phyloP scores from a whole-genome alignment of 2,888 invertebrate species.

The Heliconius ethilla region DNA sequence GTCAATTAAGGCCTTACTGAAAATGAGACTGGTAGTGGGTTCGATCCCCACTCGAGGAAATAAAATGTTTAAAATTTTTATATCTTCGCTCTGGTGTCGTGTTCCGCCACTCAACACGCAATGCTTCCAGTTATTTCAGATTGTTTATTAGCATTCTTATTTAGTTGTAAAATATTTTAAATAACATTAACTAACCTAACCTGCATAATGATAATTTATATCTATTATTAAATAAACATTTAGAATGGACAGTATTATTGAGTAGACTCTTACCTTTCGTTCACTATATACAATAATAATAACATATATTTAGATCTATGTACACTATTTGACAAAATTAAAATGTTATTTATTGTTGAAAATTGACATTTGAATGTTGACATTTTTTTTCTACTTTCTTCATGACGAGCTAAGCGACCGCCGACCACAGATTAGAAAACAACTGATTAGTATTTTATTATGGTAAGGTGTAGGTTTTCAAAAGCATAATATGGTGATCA shows the following conservation, averaged over 20 bases:
- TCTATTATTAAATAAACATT: too few species aligned
- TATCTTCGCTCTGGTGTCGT: background rate
- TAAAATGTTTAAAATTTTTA: background rate
- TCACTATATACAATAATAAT: background rate
- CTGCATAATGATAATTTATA: too few species aligned
- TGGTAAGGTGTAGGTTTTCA: background rate
- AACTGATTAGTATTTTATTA: slow-evolving; percentile 1
- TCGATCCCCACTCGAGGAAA: background rate
- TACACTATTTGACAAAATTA: background rate
- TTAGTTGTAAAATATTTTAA: too few species aligned
- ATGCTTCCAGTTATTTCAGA: background rate
- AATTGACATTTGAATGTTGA: slow-evolving; percentile 1
- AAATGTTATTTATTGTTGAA: background rate
- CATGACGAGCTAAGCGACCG: background rate
- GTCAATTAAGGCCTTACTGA: background rate
- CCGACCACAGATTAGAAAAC: background rate
- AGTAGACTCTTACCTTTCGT: background rate
- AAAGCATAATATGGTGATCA: background rate
- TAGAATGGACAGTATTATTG: background rate
- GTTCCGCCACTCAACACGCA: background rate
- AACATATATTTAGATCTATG: background rate
- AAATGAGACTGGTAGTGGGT: background rate
- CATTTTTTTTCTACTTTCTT: background rate
- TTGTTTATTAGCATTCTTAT: too few species aligned
- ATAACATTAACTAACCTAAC: too few species aligned